Conservation (phyloP, 2,888 invertebrate genomes). For the Agriotes lineatus region DNA sequence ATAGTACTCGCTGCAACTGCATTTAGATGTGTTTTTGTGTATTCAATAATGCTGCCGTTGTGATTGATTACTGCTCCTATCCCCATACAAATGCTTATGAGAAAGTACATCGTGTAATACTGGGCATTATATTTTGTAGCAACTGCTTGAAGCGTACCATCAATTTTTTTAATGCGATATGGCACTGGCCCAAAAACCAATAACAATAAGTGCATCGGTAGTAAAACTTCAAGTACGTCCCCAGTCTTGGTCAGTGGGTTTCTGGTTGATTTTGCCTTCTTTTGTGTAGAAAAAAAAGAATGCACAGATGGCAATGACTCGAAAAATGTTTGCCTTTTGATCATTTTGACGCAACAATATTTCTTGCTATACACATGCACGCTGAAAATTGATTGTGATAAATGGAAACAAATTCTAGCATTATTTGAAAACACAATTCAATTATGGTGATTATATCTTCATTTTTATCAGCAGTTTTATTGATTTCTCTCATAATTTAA, state of each 20-base stretch:
- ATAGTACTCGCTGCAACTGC: background rate
- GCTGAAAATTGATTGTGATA: no score
- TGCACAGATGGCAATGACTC: background rate
- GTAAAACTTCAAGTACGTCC: background rate
- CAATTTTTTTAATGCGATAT: background rate
- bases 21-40: background rate
- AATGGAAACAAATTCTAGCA: no score
- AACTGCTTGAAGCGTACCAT: background rate
- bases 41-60: background rate
- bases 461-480: background rate
- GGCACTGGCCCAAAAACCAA: background rate
- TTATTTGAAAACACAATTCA: no score
- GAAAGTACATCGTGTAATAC: background rate
- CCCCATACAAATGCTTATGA: background rate
- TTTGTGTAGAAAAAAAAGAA: background rate
- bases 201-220: background rate
- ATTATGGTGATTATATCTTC: background rate
- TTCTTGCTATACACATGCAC: no score
- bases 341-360: no score
- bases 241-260: background rate
- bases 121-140: background rate
- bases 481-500: background rate
- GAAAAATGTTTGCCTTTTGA: no score
- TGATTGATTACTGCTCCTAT: background rate
- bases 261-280: background rate